A percentile compares a stretch with the other conserved stretches of the same genome.
These are phyloP conservation scores for Clepsis dumicolana DNA, from an alignment of 2,888 invertebrate species.

Conservation along the genomic window DNA sequence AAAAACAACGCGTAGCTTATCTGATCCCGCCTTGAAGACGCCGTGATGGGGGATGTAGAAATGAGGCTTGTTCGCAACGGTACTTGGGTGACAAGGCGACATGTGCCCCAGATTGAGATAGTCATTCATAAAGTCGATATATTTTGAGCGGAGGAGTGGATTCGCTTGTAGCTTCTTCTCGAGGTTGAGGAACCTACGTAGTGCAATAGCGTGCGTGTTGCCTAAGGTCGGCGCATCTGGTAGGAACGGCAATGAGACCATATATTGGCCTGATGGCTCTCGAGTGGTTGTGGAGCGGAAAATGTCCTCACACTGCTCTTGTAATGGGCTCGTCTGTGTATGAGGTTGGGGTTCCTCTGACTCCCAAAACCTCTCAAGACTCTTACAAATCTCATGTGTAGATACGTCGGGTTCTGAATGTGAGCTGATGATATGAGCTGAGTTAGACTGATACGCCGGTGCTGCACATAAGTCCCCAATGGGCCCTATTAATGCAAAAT, in stretches of 20 bases:
- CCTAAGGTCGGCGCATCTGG: constrained; percentile 7
- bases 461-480: constrained; percentile 5
- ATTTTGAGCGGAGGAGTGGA: constrained; percentile 26
- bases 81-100: constrained; percentile 26
- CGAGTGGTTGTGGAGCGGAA: constrained; percentile 20
- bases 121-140: constrained; percentile 27
- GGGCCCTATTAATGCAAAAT: constrained; percentile 19
- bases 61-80: constrained; percentile 18
- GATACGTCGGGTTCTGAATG: no score
- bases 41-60: constrained; percentile 29
- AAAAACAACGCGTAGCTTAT: constrained; percentile 30
- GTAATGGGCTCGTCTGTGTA: constrained; percentile 2
- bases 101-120: constrained; percentile 25
- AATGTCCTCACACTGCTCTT: constrained; percentile 22
- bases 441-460: no score
- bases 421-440: no score
- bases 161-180: constrained; percentile 22
- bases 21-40: constrained; percentile 21
- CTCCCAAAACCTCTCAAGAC: constrained; percentile 14
- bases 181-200: constrained; percentile 29
- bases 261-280: constrained; percentile 5
- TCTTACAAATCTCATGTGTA: constrained; percentile 3
- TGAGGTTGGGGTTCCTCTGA: constrained; percentile 15
- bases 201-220: constrained; percentile 25
- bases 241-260: constrained; percentile 16